A percentile compares a stretch with the other conserved stretches of the same genome.
phyloP scores from a whole-genome alignment of 2,888 invertebrate species.

The Melinaea marsaeus region DNA sequence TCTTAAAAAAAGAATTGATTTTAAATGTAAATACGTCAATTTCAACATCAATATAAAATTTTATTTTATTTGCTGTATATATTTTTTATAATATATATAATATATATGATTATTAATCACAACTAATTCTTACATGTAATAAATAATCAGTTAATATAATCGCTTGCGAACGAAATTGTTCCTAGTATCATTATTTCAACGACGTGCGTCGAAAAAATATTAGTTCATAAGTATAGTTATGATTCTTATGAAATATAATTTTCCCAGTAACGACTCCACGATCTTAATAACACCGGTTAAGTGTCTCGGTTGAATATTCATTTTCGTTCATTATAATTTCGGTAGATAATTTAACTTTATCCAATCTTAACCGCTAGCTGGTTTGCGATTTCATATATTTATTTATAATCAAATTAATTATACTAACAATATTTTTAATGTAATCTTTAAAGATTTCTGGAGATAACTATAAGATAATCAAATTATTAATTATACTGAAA shows the following conservation, averaged over 20 bases:
- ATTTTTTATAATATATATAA: too few species aligned
- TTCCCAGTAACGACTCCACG: slow-evolving; percentile 72
- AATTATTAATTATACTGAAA: not conserved
- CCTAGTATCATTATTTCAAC: slow-evolving; percentile 59
- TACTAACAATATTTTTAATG: not conserved
- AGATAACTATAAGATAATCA: not conserved
- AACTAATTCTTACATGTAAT: slow-evolving; percentile 25
- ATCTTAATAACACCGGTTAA: slow-evolving; percentile 74
- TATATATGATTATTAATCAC: too few species aligned
- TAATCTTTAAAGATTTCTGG: not conserved
- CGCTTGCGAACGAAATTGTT: slow-evolving; percentile 26
- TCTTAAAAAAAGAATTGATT: too few species aligned
- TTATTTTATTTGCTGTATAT: not conserved
- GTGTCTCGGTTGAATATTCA: slow-evolving; percentile 76
- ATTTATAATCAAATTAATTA: not conserved
- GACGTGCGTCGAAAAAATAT: slow-evolving; percentile 71
- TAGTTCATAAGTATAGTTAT: slow-evolving; percentile 75
- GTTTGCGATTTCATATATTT: slow-evolving; percentile 11
- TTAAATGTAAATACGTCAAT: too few species aligned
- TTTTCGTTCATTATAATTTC: slow-evolving; percentile 73
- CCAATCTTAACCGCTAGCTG: slow-evolving; percentile 44
- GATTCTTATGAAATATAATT: slow-evolving; percentile 76
- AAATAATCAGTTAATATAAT: slow-evolving; percentile 32
- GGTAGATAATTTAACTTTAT: slow-evolving; percentile 73
- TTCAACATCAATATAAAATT: not conserved